These are phyloP conservation scores for Fukomys damarensis DNA, from an alignment of 2,113 vertebrate genomes.

Conservation along the genomic window DNA sequence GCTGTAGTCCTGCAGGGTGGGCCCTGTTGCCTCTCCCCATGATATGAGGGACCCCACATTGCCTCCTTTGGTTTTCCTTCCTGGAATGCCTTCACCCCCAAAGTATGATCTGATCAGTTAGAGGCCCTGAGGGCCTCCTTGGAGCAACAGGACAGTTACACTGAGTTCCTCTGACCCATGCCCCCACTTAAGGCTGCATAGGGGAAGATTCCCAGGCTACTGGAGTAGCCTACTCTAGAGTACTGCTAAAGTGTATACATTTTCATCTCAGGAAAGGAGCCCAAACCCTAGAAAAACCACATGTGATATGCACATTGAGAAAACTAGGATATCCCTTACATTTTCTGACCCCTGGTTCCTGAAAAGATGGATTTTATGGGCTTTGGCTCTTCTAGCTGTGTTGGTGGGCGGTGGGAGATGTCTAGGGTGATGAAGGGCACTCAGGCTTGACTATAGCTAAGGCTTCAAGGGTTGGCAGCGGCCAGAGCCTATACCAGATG, in stretches of 20 bases:
- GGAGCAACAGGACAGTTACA: background rate
- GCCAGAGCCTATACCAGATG: background rate
- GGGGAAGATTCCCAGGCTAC: background rate
- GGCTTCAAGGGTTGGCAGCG: background rate
- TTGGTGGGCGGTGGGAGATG: background rate
- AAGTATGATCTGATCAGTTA: background rate
- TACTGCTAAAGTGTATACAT: background rate
- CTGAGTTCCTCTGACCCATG: background rate
- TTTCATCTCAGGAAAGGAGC: constrained; percentile 58
- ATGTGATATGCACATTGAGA: background rate
- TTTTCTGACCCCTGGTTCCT: background rate
- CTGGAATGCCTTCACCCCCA: background rate
- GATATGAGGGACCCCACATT: background rate
- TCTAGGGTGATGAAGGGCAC: background rate
- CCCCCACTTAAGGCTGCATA: background rate
- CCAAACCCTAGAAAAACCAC: constrained; percentile 29
- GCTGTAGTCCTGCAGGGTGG: background rate
- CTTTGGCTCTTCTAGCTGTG: background rate
- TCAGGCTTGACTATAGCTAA: background rate
- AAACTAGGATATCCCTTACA: constrained; percentile 18
- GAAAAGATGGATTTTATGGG: background rate
- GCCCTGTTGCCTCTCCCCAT: background rate
- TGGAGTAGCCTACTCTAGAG: constrained; percentile 38
- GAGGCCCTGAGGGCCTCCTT: background rate
- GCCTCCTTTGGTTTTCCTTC: background rate